Base-by-base conservation (phyloP, 2,888 invertebrate species). In the Melinopterus prodromus region DNA sequence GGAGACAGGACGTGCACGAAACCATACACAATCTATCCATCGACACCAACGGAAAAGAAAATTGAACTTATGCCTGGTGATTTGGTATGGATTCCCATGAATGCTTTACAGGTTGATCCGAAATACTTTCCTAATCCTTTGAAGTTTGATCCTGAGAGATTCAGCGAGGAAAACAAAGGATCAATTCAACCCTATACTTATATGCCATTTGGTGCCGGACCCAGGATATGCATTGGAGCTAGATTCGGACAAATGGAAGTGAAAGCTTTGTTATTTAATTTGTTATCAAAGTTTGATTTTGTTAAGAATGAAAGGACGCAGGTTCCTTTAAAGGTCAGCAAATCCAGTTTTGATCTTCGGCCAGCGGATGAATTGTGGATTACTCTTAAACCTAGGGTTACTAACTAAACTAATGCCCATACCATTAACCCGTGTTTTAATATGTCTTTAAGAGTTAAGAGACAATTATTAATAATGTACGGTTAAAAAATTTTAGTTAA, bases 221-320 rank as follows among this genome's bases (percentile, higher is more conserved):
- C 92, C 0, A 90, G 93, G 79, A 92, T 90, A 84, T 94, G 94
- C 83, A 92, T 94, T 77, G 94, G 93, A 90, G 69, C 71, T 36
- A 85, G 87, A 83, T 87, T 87, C 78, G 87, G 86, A 6, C 77
- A 86, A 4, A 79, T 87, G 77, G 86, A 87, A 82, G 81, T 81
- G 0, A 87, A 87, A 82, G 79, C 81, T 3, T n/a, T 86, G 5
- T 80, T 87, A 15, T 85, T 84, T 70, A 76, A 86, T 76, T 77
- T 87, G 12, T 72, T 88, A 38, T 78, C 81, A 16, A 83, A 85
- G 75, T 87, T 87, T 79, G 84, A 85, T 37, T 76, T 87, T 53
- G 84, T 84, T 15, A 83, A 84, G 0, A 81, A 81, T 6, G 83
- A 83, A n/a, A 86, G 86, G 69, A 86, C 86, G 26, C 69, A 78